phyloP scores from a whole-genome alignment of 2,888 invertebrate genomes.

The Caradrina clavipalpis region DNA sequence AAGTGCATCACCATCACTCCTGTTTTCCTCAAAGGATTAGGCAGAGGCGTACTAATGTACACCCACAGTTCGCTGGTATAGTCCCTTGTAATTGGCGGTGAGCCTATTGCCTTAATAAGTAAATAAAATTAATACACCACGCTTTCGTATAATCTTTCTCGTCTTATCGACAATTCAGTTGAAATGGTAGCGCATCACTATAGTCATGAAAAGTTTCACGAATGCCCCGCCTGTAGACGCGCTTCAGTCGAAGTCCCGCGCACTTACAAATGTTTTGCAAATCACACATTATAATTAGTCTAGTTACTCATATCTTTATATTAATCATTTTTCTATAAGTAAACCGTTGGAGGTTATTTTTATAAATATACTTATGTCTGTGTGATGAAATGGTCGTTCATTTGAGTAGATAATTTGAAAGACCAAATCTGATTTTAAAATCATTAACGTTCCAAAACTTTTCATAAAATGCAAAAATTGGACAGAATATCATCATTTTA shows the following conservation, averaged over 20 bases:
- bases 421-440: background rate
- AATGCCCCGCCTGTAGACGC: conserved; percentile 41
- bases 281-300: conserved; percentile 55
- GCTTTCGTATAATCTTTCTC: too few species aligned
- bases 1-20: too few species aligned
- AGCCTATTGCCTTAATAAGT: too few species aligned
- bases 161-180: background rate
- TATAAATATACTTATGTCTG: conserved; percentile 1
- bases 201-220: conserved; percentile 58
- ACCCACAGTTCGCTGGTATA: too few species aligned
- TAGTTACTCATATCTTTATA: conserved; percentile 51
- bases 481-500: too few species aligned
- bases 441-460: background rate
- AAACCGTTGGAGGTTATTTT: conserved; percentile 16
- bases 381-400: conserved; percentile 5
- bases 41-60: too few species aligned
- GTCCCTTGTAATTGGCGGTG: too few species aligned
- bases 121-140: too few species aligned
- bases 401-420: background rate
- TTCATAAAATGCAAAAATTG: background rate
- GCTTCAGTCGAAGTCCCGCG: conserved; percentile 36
- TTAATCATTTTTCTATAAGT: conserved; percentile 39
- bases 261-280: conserved; percentile 46
- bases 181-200: conserved; percentile 42
- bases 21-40: too few species aligned